phyloP scores from a whole-genome alignment of 2,113 vertebrate genomes.

The Triplophysa rosa region DNA sequence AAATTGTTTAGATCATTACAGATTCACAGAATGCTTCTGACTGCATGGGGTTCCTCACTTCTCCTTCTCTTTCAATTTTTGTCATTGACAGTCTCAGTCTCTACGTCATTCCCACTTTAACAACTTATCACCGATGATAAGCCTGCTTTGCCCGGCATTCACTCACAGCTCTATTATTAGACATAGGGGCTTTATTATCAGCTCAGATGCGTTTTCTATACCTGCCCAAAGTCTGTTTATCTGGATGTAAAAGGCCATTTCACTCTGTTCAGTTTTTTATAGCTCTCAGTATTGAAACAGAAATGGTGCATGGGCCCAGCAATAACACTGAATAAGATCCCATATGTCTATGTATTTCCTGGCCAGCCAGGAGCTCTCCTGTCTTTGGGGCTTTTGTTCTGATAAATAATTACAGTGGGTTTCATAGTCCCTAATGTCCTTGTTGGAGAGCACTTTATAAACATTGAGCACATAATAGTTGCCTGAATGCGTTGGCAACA shows the following conservation, averaged over 20 bases:
- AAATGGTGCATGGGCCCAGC: conserved; percentile 28
- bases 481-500: conserved; percentile 27
- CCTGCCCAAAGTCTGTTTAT: conserved; percentile 34
- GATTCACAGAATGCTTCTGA: not conserved
- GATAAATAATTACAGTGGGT: conserved; percentile 33
- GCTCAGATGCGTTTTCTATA: conserved; percentile 19
- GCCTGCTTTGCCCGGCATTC: not conserved
- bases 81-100: not conserved
- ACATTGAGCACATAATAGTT: conserved; percentile 33
- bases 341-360: conserved; percentile 44
- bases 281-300: conserved; percentile 11
- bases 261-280: conserved; percentile 39
- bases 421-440: conserved; percentile 41
- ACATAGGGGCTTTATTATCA: conserved; percentile 4
- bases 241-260: conserved; percentile 37
- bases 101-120: not conserved
- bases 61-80: not conserved
- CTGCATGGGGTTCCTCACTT: not conserved
- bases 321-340: conserved; percentile 46
- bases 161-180: conserved; percentile 13
- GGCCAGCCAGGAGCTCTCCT: conserved; percentile 14
- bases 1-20: not conserved
- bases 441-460: conserved; percentile 46
- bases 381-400: conserved; percentile 33
- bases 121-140: not conserved